phyloP scores from a whole-genome alignment of 2,888 invertebrate genomes.

The Hofmannophila pseudospretella region DNA sequence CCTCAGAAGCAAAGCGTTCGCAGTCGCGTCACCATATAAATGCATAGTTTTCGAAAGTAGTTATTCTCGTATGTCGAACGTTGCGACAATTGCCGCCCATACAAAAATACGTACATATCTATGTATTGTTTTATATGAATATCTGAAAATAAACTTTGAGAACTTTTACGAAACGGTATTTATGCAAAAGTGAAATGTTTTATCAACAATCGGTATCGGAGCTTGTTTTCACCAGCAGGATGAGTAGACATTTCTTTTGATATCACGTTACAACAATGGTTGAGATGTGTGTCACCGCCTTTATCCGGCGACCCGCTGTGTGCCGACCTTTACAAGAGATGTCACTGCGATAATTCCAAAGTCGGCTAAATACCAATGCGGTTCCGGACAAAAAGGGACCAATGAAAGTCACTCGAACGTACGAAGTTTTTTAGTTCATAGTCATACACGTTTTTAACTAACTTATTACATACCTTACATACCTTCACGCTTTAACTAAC shows the following conservation, averaged over 20 bases:
- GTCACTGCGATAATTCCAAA: slow-evolving; percentile 7
- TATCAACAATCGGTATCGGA: slow-evolving; percentile 10
- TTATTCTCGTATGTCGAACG: no score
- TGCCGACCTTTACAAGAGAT: slow-evolving; percentile 10
- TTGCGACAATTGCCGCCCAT: no score
- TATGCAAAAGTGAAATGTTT: slow-evolving; percentile 14
- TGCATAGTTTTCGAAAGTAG: no score
- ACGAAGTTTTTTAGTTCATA: no score
- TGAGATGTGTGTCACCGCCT: slow-evolving; percentile 8
- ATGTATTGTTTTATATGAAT: no score
- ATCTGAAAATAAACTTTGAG: not conserved
- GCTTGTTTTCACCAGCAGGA: slow-evolving; percentile 12
- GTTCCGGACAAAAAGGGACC: not conserved
- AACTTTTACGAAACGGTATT: slow-evolving; percentile 11
- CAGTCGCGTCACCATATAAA: no score
- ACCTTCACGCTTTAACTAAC: no score
- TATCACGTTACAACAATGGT: slow-evolving; percentile 12
- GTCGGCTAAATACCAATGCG: slow-evolving; percentile 1
- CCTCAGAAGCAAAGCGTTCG: no score
- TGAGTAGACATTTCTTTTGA: slow-evolving; percentile 12
- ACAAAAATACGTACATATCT: no score
- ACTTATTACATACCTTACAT: no score
- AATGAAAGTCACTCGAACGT: not conserved
- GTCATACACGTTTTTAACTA: no score
- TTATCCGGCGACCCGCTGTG: slow-evolving; percentile 8